Evolutionary conservation across 2,797 vertebrate genomes (phyloP).

Genomic region (Scarus forsteni): DNA sequence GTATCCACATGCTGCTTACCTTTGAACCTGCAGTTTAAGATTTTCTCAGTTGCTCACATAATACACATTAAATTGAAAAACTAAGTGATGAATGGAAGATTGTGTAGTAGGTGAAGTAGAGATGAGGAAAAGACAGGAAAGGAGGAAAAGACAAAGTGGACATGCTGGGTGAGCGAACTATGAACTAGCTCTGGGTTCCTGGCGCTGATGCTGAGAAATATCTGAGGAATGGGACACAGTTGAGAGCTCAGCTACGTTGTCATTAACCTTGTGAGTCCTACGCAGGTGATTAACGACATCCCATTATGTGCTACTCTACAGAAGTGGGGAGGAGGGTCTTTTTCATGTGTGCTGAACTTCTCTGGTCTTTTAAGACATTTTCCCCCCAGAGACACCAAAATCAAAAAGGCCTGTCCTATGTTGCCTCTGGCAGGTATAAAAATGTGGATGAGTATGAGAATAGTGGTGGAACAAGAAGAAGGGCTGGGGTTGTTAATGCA

Average conservation of each 20-base stretch:
- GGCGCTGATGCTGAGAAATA: constrained; percentile 77
- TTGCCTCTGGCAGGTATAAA: no score
- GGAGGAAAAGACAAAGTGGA: constrained; percentile 1
- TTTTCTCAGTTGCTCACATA: not conserved
- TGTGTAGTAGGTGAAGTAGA: not conserved
- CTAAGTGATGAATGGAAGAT: no score
- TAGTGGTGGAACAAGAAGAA: no score
- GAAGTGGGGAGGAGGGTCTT: constrained; percentile 38
- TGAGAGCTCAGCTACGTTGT: constrained; percentile 57
- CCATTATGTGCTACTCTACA: constrained; percentile 77
- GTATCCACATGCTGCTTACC: no score
- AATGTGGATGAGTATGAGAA: no score
- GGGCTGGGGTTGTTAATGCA: no score
- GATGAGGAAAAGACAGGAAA: not conserved
- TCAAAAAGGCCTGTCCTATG: no score
- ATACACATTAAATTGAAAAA: not conserved
- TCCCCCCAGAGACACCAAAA: constrained; percentile 2
- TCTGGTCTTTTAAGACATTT: constrained; percentile 6
- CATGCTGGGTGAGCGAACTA: constrained; percentile 2
- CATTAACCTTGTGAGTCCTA: constrained; percentile 80
- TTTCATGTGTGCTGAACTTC: constrained; percentile 39
- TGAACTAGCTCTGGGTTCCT: constrained; percentile 28
- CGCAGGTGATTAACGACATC: constrained; percentile 75
- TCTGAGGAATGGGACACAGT: constrained; percentile 67
- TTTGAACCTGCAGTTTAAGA: no score